These are phyloP conservation scores for Paratilapia polleni DNA, from an alignment of 2,113 vertebrate species.

Conservation along the genomic window DNA sequence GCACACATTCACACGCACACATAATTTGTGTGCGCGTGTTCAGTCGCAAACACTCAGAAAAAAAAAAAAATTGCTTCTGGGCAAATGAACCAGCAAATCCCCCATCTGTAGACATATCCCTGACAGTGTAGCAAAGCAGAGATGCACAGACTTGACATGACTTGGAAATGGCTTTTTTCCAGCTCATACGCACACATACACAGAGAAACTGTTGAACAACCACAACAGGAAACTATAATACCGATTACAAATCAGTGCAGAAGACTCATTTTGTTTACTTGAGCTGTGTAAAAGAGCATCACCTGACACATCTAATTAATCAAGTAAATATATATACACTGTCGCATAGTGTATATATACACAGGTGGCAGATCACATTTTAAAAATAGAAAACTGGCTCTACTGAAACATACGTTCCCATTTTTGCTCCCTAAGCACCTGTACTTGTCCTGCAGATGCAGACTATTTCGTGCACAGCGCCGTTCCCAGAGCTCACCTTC, in stretches of 20 bases:
- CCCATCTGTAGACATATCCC: conserved; percentile 61
- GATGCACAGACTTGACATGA: conserved; percentile 65
- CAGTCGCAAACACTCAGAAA: conserved; percentile 16
- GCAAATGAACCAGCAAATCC: conserved; percentile 70
- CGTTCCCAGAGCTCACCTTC: conserved; percentile 87
- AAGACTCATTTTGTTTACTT: conserved; percentile 41
- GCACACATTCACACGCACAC: neutral
- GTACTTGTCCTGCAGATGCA: conserved; percentile 18
- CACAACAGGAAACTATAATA: conserved; percentile 29
- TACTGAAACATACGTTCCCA: neutral
- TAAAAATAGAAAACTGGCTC: conserved; percentile 42
- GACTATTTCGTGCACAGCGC: conserved; percentile 13
- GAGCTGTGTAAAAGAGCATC: conserved; percentile 32
- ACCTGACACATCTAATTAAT: conserved; percentile 38
- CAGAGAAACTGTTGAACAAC: conserved; percentile 11
- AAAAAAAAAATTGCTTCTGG: conserved; percentile 50
- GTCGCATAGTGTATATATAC: neutral
- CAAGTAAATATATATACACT: conserved; percentile 6
- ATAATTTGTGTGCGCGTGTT: conserved; percentile 21
- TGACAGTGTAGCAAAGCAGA: conserved; percentile 68
- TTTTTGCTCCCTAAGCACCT: conserved; percentile 37
- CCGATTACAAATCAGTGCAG: neutral
- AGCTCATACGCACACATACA: conserved; percentile 8
- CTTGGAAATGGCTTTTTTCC: conserved; percentile 56
- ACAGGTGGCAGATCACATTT: neutral